Percentiles rank a stretch among this genome's conserved stretches.
phyloP scores from a whole-genome alignment of 2,888 invertebrate genomes.

The Arrhopalites spinosus region DNA sequence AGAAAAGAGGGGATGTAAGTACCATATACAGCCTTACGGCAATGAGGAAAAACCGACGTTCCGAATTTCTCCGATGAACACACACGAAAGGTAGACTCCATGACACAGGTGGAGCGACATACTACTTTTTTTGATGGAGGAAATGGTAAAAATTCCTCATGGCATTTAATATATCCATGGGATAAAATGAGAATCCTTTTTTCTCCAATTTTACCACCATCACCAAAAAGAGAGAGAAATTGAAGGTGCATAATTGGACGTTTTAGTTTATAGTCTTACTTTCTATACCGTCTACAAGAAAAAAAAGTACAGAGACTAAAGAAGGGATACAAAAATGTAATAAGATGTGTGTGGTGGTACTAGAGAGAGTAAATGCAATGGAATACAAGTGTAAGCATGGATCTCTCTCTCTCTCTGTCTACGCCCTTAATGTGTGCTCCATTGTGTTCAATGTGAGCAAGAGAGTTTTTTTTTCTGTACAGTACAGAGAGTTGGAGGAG shows the following conservation, averaged over 20 bases:
- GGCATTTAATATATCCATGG: no score
- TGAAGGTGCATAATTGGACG: no score
- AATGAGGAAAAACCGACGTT: slow-evolving; percentile 1
- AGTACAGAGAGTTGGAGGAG: slow-evolving; percentile 2
- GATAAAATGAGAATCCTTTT: neutral
- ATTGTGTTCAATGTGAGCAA: neutral
- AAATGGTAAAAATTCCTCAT: neutral
- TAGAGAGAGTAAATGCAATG: no score
- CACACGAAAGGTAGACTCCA: neutral
- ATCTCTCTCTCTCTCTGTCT: neutral
- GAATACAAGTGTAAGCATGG: neutral
- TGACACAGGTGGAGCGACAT: slow-evolving; percentile 12
- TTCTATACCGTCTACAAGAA: no score
- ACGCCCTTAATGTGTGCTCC: neutral
- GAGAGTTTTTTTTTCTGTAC: neutral
- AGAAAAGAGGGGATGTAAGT: neutral
- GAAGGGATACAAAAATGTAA: no score
- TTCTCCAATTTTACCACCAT: neutral
- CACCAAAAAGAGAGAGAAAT: no score
- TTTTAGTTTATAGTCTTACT: no score
- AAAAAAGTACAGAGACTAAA: no score
- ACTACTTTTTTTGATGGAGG: neutral
- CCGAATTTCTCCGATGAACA: neutral
- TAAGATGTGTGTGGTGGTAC: no score
- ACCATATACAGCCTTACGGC: neutral